These are phyloP conservation scores for Blera fallax DNA, from an alignment of 2,888 invertebrate species.

Conservation along the genomic window DNA sequence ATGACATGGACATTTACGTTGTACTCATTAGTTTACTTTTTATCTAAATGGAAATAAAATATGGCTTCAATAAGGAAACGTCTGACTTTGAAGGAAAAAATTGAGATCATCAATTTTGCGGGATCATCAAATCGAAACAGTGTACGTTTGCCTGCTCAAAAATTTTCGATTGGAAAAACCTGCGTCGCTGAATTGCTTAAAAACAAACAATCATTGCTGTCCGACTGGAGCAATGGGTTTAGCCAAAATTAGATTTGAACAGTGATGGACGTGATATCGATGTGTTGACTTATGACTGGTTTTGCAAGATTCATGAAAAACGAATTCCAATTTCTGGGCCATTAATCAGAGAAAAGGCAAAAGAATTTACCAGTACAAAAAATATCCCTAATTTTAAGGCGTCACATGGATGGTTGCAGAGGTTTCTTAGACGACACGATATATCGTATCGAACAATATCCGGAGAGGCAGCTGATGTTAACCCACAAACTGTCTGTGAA, in stretches of 20 bases:
- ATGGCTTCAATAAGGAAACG: no score
- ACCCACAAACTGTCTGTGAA: background rate
- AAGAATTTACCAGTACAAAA: background rate
- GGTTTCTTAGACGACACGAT: background rate
- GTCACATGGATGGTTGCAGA: conserved; percentile 1
- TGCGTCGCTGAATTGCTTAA: background rate
- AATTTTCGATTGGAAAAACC: background rate
- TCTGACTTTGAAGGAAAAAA: background rate
- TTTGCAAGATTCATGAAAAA: conserved; percentile 12
- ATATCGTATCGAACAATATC: background rate
- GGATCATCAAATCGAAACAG: background rate
- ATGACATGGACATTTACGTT: background rate
- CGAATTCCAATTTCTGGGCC: background rate
- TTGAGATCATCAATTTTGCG: background rate
- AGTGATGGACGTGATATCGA: background rate
- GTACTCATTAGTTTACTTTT: background rate
- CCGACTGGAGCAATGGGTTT: background rate
- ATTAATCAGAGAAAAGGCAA: background rate
- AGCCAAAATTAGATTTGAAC: conserved; percentile 1
- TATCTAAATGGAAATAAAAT: background rate
- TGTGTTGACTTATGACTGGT: background rate
- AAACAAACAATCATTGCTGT: conserved; percentile 1
- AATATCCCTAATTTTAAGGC: conserved; percentile 4
- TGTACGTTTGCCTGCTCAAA: background rate
- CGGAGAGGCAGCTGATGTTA: background rate